Evolutionary conservation across 2,113 vertebrate species (phyloP), one percentile per base, ranked within the genome.

Genomic region (Ptyas mucosa): DNA sequence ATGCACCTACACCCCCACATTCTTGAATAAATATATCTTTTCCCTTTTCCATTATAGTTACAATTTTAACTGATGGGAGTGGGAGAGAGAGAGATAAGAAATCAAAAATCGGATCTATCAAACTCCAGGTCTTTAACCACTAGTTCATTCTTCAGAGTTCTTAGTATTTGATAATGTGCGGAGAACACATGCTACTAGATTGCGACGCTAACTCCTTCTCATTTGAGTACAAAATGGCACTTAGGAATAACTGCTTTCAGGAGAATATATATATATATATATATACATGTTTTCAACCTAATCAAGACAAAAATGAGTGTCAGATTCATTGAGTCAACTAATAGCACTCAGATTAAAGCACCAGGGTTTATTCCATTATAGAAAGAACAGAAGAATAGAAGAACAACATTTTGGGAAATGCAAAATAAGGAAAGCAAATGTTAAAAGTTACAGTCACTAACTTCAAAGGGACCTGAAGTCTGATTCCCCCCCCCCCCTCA

Each of bases 351-450:
- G 10, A 87, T 34, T 91, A 94, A 95, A 93, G 75, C 10, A 75
- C 24, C 3, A 34, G 85, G 85, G 34, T 58, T 94, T 85, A 24
- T 94, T 86, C n/a, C 90, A 91, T 93, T 89, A 34, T 11, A 92
- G 94, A 93, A 64, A 94, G 14, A 55, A 53, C 46, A 64, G 91
- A 96, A 94, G 14, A 55, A 53, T 39, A 64, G 91, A 96, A 94
- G 54, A 26, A 90, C 21, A 95, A 93, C 12, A 58, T 64, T 23
- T 23, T 88, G 18, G 75, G 94, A 92, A 91, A 95, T 93, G n/a
- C 88, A n/a, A 29, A 91, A 93, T 93, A n/a, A 81, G 39, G 43
- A 92, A 93, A 20, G 20, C 92, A 55, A 92, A 0, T 90, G 88
- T 92, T 85, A 89, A 85, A 88, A 2, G 51, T 11, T 14, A 12